Base-by-base conservation (phyloP, 1,140 invertebrate species). In the Drosophila littoralis region DNA sequence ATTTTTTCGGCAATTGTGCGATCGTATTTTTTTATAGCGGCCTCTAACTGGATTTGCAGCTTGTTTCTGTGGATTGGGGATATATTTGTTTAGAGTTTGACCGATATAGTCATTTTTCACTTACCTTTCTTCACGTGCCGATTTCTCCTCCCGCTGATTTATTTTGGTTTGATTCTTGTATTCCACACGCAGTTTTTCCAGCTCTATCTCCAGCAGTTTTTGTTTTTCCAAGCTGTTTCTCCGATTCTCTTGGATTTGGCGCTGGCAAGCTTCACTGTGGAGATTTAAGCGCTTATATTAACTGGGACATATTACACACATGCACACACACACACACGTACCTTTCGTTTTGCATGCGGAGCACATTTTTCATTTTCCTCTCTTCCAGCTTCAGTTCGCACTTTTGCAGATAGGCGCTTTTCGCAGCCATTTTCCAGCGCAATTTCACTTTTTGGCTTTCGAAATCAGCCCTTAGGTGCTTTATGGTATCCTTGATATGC, bases 11-110 rank as follows among this genome's bases (percentile, higher is more conserved):
- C 9, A 17, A 75, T 75, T 7, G 10, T 43, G 1, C 15, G 28
- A 43, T 75, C 72, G 28, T 71, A 71, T 48, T 60, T 65, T 17
- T 54, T 65, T 2, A 75, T 33, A 12, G 45, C 17, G 15, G 33
- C 35, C 4, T 65, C 12, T 0, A 71, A 38, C 32, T 60, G 48
- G 0, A 65, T 0, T 9, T 64, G 17, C 2, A 59, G 12, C 15
- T 75, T 75, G 42, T 48, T 65, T 71, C 60, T 75, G 40, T 2
- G 40, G 9, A 28, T 15, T 28, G 5, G 6, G 7, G 0, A n/a
- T 35, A 63, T 5, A 51, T 43, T 7, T 10, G 7, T 6, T 51
- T 6, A 40, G 9, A 42, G n/a, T 28, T 52, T 3, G 5, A 17
- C 28, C 9, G 10, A 36, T 10, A 15, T n/a, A 8, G 42, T 42